Conservation (phyloP, 2,888 invertebrate genomes). For the Lottia scabra region DNA sequence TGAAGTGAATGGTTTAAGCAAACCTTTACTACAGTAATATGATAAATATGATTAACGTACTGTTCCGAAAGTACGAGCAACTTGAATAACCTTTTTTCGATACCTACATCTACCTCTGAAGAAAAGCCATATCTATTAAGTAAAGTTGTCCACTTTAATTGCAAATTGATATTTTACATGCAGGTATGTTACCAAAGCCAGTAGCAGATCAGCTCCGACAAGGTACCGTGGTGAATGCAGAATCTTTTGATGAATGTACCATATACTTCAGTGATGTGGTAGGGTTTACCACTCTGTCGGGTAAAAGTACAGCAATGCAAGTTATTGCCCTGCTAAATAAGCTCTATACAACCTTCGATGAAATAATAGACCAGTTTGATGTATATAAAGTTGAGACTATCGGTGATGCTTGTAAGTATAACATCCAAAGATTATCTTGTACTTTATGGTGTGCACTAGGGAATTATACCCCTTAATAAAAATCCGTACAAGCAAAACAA, state of each 20-base stretch:
- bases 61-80: too few relatives aligned
- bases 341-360: constrained; percentile 60
- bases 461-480: too few relatives aligned
- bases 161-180: neutral
- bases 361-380: constrained; percentile 56
- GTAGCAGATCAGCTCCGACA: constrained; percentile 57
- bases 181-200: constrained; percentile 58
- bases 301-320: constrained; percentile 52
- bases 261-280: constrained; percentile 64
- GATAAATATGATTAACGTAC: too few relatives aligned
- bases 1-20: too few relatives aligned
- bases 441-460: too few relatives aligned
- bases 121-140: too few relatives aligned
- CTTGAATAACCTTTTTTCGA: too few relatives aligned
- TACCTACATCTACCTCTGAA: too few relatives aligned
- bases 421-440: too few relatives aligned
- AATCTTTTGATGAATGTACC: constrained; percentile 51
- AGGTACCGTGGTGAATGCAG: constrained; percentile 48
- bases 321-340: constrained; percentile 59
- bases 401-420: constrained; percentile 60
- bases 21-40: too few relatives aligned
- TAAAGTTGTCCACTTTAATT: too few relatives aligned
- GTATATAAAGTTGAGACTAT: constrained; percentile 64
- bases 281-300: constrained; percentile 57
- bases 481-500: too few relatives aligned